Evolutionary conservation across 2,113 vertebrate genomes (phyloP).

Genomic region (Colaptes auratus): DNA sequence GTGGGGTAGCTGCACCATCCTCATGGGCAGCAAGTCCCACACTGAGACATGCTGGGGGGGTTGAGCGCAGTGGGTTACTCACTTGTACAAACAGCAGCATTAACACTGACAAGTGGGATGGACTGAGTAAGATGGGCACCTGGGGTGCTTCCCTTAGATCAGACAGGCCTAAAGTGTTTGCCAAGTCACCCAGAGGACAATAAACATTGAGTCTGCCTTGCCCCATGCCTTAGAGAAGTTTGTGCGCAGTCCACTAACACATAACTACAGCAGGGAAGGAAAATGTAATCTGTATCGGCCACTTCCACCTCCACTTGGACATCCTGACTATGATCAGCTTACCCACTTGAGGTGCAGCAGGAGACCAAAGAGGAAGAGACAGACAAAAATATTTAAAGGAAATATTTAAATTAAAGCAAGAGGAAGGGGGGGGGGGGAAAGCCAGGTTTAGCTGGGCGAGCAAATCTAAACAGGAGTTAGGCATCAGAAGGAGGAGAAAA

Average conservation of each 20-base stretch:
- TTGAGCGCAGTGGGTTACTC: rapidly evolving
- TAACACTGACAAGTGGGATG: not conserved
- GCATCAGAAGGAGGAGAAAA: constrained; percentile 10
- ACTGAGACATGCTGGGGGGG: rapidly evolving
- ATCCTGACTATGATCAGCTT: not conserved
- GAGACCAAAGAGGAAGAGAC: not conserved
- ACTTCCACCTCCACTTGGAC: not conserved
- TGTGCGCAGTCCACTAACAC: not conserved
- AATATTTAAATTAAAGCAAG: constrained; percentile 1
- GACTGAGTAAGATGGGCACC: not conserved
- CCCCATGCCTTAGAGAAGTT: not conserved
- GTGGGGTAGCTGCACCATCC: not conserved
- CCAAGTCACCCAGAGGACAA: not conserved
- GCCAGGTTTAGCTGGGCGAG: not conserved
- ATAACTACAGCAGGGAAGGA: not conserved
- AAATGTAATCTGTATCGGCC: not conserved
- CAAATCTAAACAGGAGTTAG: not conserved
- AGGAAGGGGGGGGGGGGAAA: not conserved
- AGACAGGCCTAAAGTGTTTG: not conserved
- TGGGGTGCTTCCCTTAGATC: not conserved
- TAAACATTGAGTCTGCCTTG: not conserved
- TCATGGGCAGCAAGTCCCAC: rapidly evolving
- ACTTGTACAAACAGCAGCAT: rapidly evolving
- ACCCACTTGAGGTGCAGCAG: not conserved
- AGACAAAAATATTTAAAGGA: not conserved